Evolutionary conservation across 2,888 invertebrate genomes (phyloP), one percentile per base, ranked within the genome.

Genomic region (Lasioglossum lativentre): DNA sequence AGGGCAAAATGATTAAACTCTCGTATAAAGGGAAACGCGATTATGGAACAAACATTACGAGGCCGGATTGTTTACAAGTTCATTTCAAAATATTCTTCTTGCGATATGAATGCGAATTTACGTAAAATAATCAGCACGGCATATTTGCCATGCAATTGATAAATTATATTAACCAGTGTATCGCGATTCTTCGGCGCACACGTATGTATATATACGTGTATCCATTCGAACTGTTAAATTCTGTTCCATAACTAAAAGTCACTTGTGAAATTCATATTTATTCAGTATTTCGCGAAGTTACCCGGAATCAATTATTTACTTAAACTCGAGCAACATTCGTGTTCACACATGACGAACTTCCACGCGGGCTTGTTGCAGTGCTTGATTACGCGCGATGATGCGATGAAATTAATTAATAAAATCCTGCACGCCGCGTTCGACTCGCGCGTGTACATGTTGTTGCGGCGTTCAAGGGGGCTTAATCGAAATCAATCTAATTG

Each of bases 321-420:
- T 72, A 75, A 80, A 84, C 75, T 42, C 68, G 59, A 78, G 75
- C 77, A 73, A 40, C 71, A 71, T 75, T 75, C 68, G 45, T 8
- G 83, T 56, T 80, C 77, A 66, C 38, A 56, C 77, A 27, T 34
- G 72, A 80, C 68, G 71, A 71, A 27, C 38, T 47, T n/a, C 23
- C 66, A 19, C 47, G 56, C 19, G 19, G 72, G 75, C 72, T 34
- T 8, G 30, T 56, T 73, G 73, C 66, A 78, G 80, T 56, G 78
- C 80, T 81, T 80, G 75, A 78, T 86, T 83, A 82, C 78, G 76
- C 85, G 59, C 40, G 77, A 77, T 75, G 71, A 80, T 47, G 84
- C 63, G 77, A 75, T 47, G 56, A 84, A 83, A 84, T 86, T 86
- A 83, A 85, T 85, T 85, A 84, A 86, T 80, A 80, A 86, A 86